Evolutionary conservation across 2,888 invertebrate genomes (phyloP), one percentile per base, ranked within the genome.

Genomic region (Orthonychiurus folsomi): DNA sequence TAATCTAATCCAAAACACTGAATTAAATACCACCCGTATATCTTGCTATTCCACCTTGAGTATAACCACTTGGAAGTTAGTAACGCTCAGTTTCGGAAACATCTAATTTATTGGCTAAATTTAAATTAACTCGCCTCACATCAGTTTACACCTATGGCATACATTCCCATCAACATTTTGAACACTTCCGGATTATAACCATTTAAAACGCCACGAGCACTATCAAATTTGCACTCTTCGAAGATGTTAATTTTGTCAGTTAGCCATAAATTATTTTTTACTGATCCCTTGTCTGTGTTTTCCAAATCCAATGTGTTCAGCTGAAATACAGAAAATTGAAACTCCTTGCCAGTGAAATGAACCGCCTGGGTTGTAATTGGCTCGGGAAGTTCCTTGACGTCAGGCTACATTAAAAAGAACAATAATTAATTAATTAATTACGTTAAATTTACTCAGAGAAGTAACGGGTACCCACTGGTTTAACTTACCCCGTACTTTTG

Each of bases 291-390:
- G 18, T 73, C 75, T 1, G 82, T 81, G 68, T 80, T 78, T 76
- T 78, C 70, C 1, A 89, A 77, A 76, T 89, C 82, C 47, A 90
- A 78, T 0, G 89, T 89, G 74, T 92, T 91, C 18, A 95, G 79
- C 78, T 95, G 92, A 63, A 89, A 83, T 21, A 90, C 83, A 2
- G 87, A 86, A 75, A 93, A 92, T 75, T 91, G 86, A 75, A 88
- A 89, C 50, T 80, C 78, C 69, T 83, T 80, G 1, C 90, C 87
- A 75, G 92, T 86, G 2, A 88, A 86, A 71, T 90, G 89, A 68
- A 94, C 81, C 75, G 87, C 86, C 76, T 94, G 93, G 1, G 93
- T 79, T 52, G 85, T 85, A 59, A 93, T 80, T 3, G 94, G 93
- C 73, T 86, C 82, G 1, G 87, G 85, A 48, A 92, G 78, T 28